These are phyloP conservation scores for Chloropsis cyanopogon DNA, from an alignment of 2,113 vertebrate species.

Conservation along the genomic window DNA sequence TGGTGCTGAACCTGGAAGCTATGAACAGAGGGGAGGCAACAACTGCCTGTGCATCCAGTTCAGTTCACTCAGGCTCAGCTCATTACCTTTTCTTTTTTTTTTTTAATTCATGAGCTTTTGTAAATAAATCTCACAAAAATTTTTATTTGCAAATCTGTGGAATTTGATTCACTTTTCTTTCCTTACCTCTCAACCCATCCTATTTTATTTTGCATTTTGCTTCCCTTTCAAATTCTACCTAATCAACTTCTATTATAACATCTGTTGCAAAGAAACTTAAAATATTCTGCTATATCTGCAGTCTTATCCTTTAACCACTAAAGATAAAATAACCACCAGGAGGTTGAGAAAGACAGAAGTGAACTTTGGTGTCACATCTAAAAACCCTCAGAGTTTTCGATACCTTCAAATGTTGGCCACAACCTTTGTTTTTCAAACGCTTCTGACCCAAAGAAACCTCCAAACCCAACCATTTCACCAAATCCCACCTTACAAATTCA, in stretches of 20 bases:
- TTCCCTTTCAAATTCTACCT: background rate
- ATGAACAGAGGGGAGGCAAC: background rate
- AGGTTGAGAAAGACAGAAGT: background rate
- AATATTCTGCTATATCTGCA: background rate
- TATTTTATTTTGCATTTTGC: background rate
- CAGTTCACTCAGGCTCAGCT: background rate
- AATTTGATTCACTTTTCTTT: background rate
- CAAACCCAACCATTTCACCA: background rate
- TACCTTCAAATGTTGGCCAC: background rate
- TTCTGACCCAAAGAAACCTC: background rate
- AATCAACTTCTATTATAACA: background rate
- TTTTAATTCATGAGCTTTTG: background rate
- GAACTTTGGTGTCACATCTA: background rate
- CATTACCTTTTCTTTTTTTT: background rate
- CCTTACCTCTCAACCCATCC: background rate
- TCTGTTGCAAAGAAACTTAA: background rate
- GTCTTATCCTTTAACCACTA: background rate
- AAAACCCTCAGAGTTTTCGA: background rate
- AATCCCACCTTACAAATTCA: background rate
- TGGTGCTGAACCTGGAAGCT: background rate
- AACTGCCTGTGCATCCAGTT: background rate
- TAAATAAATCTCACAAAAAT: background rate
- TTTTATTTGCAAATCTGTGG: background rate
- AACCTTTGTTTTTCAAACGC: background rate
- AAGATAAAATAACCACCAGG: background rate